Percentiles rank a stretch among this genome's conserved stretches.
These are phyloP conservation scores for Syndactyla subalaris DNA, from an alignment of 2,797 vertebrate species.

Conservation along the genomic window DNA sequence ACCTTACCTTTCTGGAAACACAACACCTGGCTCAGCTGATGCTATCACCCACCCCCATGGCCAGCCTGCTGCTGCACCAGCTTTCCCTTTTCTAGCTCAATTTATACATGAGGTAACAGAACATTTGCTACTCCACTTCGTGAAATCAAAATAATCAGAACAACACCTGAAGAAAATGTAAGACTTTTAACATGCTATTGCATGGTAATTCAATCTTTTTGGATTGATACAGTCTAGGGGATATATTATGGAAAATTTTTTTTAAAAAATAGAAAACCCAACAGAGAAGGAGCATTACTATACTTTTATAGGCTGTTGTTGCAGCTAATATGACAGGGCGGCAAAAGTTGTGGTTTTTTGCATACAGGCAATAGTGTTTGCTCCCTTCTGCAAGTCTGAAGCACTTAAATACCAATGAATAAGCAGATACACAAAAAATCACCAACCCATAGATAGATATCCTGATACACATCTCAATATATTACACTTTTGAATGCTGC, in stretches of 20 bases:
- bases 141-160: neutral
- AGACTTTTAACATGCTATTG: neutral
- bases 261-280: neutral
- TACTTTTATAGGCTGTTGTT: neutral
- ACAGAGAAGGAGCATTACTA: conserved; percentile 8
- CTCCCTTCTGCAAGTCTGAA: neutral
- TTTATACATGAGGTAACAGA: neutral
- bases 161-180: neutral
- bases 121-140: neutral
- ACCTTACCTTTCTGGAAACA: conserved; percentile 18
- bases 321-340: neutral
- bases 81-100: neutral
- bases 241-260: neutral
- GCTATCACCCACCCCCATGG: neutral
- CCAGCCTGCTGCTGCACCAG: neutral
- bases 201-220: neutral
- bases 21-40: neutral
- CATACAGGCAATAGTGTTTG: neutral
- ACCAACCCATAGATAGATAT: neutral
- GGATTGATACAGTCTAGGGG: neutral
- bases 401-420: neutral
- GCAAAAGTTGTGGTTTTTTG: neutral
- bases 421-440: neutral
- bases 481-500: neutral
- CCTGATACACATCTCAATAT: neutral